These are phyloP conservation scores for Phasia obesa DNA, from an alignment of 2,888 invertebrate genomes.

Conservation along the genomic window DNA sequence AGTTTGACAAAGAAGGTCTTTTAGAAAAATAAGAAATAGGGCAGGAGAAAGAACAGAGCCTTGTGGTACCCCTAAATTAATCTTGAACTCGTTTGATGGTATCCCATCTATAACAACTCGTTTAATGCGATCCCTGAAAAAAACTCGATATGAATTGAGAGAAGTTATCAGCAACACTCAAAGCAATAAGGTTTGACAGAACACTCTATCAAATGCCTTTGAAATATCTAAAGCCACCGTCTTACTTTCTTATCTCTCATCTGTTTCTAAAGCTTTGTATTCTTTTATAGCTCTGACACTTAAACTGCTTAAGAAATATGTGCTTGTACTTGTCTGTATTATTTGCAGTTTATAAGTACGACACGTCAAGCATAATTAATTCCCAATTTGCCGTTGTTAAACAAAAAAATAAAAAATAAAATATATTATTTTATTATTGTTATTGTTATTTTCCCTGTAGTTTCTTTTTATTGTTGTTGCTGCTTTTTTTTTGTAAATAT, in stretches of 20 bases:
- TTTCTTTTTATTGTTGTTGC: constrained; percentile 31
- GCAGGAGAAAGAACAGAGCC: too few species aligned
- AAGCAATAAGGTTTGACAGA: too few species aligned
- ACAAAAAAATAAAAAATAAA: constrained; percentile 19
- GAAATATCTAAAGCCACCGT: too few species aligned
- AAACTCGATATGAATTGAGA: too few species aligned
- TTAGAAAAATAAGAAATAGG: too few species aligned
- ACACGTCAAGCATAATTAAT: constrained; percentile 71
- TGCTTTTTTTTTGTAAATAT: constrained; percentile 2
- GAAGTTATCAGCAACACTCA: too few species aligned
- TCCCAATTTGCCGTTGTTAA: constrained; percentile 68
- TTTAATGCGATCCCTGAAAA: too few species aligned
- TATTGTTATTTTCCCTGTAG: constrained; percentile 56
- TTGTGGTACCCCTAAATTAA: too few species aligned
- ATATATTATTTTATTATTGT: constrained; percentile 26
- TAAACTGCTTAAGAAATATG: constrained; percentile 48
- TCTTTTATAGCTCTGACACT: constrained; percentile 15
- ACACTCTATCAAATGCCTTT: too few species aligned
- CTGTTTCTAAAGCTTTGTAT: not conserved
- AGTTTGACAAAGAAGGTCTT: too few species aligned
- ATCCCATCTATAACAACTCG: too few species aligned
- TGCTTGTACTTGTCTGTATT: constrained; percentile 62
- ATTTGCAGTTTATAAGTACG: constrained; percentile 69
- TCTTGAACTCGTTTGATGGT: too few species aligned
- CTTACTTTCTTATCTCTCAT: not conserved